Evolutionary conservation across 2,113 vertebrate genomes (phyloP).

Genomic region (Uria lomvia): DNA sequence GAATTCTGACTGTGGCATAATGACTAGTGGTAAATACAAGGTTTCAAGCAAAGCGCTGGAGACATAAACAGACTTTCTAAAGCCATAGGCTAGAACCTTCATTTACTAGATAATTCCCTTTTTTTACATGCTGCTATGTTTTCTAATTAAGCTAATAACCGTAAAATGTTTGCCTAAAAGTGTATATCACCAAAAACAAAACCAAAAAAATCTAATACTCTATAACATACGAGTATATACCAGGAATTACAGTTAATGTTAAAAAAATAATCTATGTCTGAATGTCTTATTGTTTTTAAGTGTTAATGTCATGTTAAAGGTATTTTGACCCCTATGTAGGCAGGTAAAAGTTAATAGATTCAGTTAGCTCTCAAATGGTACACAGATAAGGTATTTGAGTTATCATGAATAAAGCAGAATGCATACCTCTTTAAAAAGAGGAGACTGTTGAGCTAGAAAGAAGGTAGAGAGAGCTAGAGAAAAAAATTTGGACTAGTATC

Average conservation of each 20-base stretch:
- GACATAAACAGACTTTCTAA: background rate
- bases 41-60: background rate
- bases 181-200: background rate
- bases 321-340: background rate
- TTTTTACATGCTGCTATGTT: background rate
- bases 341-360: background rate
- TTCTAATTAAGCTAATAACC: background rate
- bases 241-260: background rate
- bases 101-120: background rate
- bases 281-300: background rate
- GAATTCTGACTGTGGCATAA: background rate
- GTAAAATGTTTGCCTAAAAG: background rate
- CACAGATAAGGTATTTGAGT: background rate
- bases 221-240: background rate
- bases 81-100: background rate
- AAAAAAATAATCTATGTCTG: background rate
- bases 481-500: fast-evolving
- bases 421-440: background rate
- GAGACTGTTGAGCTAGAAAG: background rate
- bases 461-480: background rate
- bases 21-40: background rate
- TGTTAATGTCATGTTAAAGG: background rate
- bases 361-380: background rate
- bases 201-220: background rate
- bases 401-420: background rate